A percentile compares a stretch with the other conserved stretches of the same genome.
These are phyloP conservation scores for Pseudobourletiella spinata DNA, from an alignment of 1,140 invertebrate species.

Conservation along the genomic window DNA sequence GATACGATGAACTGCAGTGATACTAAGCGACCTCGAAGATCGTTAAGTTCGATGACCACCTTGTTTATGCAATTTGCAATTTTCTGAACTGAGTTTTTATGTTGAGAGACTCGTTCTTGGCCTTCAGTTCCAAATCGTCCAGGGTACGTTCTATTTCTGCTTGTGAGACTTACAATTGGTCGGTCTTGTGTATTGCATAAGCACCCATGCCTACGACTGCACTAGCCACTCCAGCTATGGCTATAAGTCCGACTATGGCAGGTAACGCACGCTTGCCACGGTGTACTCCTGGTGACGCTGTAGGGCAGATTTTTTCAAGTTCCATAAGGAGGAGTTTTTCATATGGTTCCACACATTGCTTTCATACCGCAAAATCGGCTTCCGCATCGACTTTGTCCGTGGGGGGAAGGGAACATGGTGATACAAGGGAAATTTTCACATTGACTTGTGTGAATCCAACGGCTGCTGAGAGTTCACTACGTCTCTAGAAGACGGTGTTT, in stretches of 20 bases:
- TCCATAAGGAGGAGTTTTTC: conserved; percentile 9
- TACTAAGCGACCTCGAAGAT: too few relatives aligned
- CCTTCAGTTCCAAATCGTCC: not conserved
- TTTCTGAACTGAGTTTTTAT: not conserved
- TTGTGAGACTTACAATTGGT: not conserved
- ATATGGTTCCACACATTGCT: conserved; percentile 15
- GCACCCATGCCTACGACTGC: not conserved
- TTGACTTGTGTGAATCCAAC: not conserved
- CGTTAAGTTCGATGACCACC: too few relatives aligned
- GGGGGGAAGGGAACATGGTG: conserved; percentile 12
- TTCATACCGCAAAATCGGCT: not conserved
- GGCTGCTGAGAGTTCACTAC: not conserved
- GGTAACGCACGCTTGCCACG: too few relatives aligned
- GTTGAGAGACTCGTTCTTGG: not conserved
- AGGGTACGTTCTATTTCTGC: not conserved
- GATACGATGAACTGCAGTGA: not conserved
- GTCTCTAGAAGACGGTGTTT: conserved; percentile 8
- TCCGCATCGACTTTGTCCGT: not conserved
- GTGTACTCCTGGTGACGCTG: too few relatives aligned
- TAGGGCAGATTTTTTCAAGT: conserved; percentile 21
- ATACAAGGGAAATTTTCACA: conserved; percentile 13
- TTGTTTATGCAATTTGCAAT: not conserved
- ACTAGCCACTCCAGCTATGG: too few relatives aligned
- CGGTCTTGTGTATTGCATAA: conserved; percentile 5
- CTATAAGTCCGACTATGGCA: too few relatives aligned